These are phyloP conservation scores for Conus canariensis DNA, from an alignment of 2,888 invertebrate species.

Conservation along the genomic window DNA sequence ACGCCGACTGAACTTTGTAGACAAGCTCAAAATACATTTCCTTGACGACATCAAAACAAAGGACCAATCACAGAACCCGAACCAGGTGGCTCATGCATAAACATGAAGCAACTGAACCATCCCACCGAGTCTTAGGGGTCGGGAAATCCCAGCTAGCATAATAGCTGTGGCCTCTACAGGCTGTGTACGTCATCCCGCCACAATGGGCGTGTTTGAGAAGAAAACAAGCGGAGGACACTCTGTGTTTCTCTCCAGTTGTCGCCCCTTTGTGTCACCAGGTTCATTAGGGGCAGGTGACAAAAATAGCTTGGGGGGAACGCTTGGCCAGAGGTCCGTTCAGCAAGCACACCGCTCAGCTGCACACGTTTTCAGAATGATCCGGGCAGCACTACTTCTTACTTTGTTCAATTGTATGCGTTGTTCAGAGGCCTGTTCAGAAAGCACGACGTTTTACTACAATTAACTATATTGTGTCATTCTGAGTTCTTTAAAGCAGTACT, in stretches of 20 bases:
- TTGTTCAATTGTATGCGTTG: too few relatives aligned
- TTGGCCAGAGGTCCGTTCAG: too few relatives aligned
- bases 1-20: background rate
- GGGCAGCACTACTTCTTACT: too few relatives aligned
- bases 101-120: background rate
- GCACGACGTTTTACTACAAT: too few relatives aligned
- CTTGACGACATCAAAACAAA: conserved; percentile 3
- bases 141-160: background rate
- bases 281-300: background rate
- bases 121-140: background rate
- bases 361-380: too few relatives aligned
- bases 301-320: background rate
- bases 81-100: background rate
- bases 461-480: too few relatives aligned
- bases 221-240: background rate
- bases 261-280: background rate
- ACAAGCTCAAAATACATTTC: background rate
- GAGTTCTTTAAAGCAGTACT: too few relatives aligned
- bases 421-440: too few relatives aligned
- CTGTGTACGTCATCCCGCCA: background rate
- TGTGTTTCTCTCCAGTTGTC: too few relatives aligned
- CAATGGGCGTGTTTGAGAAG: background rate
- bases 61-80: background rate
- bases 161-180: background rate
- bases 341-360: too few relatives aligned